phyloP scores from a whole-genome alignment of 1,140 invertebrate species.

The Cotesia chilonis region DNA sequence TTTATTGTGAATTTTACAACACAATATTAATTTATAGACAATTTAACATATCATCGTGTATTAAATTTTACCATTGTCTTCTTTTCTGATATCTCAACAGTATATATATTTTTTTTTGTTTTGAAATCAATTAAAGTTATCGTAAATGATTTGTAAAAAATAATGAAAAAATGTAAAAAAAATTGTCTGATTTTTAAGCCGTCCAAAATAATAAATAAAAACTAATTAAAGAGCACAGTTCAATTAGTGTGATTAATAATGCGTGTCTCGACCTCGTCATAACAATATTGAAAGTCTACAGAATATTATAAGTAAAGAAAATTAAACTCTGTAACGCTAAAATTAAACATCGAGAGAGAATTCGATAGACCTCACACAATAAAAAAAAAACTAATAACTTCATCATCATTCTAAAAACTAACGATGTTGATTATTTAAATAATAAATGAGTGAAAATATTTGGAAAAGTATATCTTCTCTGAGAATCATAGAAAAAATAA shows the following conservation, averaged over 20 bases:
- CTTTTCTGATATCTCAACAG: not conserved
- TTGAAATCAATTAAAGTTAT: not conserved
- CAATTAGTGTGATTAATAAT: conserved; percentile 36
- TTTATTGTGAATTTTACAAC: conserved; percentile 5
- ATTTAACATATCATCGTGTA: conserved; percentile 7
- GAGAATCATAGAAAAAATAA: no score
- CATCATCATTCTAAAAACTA: no score
- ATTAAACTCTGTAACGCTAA: conserved; percentile 26
- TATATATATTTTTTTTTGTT: not conserved
- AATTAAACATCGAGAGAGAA: conserved; percentile 25
- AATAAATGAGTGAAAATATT: no score
- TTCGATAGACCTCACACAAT: conserved; percentile 27
- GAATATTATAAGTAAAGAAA: conserved; percentile 44
- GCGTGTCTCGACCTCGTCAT: conserved; percentile 55
- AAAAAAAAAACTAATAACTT: conserved; percentile 22
- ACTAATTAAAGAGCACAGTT: conserved; percentile 28
- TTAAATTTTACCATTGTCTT: no score
- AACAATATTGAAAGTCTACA: conserved; percentile 61
- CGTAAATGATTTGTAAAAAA: not conserved
- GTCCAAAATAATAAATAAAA: conserved; percentile 22
- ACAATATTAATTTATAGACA: conserved; percentile 1
- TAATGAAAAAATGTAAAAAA: conserved; percentile 3
- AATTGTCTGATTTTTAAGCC: conserved; percentile 36
- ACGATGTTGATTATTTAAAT: no score
- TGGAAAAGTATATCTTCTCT: no score